A percentile compares a stretch with the other conserved stretches of the same genome.
Conservation (phyloP, 2,797 vertebrate genomes). For the Urosaurus nigricauda region DNA sequence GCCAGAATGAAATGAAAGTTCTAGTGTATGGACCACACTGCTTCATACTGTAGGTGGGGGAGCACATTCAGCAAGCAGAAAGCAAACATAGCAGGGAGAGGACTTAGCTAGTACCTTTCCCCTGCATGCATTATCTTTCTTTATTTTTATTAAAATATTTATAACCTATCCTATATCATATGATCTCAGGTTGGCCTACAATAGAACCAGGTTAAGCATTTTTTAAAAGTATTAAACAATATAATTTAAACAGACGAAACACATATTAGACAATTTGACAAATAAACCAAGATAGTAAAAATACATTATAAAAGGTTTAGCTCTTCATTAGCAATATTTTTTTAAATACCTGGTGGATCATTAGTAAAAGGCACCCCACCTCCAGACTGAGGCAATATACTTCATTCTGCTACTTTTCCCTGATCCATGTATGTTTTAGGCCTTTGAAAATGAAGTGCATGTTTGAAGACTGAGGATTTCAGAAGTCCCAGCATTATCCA, state of each 20-base stretch:
- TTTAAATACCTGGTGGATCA: not conserved
- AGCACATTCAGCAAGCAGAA: not conserved
- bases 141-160: too few relatives aligned
- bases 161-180: too few relatives aligned
- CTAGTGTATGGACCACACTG: not conserved
- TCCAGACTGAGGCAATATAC: not conserved
- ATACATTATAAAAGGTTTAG: too few relatives aligned
- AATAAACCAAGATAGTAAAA: too few relatives aligned
- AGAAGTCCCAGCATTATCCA: not conserved
- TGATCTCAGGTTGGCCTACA: too few relatives aligned
- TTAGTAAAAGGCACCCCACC: not conserved
- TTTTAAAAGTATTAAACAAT: too few relatives aligned
- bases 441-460: not conserved
- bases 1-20: not conserved
- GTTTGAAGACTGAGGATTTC: not conserved
- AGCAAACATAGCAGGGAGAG: not conserved
- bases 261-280: too few relatives aligned
- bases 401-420: not conserved
- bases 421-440: not conserved
- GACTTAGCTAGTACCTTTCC: not conserved
- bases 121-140: too few relatives aligned
- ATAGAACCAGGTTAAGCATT: too few relatives aligned
- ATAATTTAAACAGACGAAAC: too few relatives aligned
- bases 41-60: not conserved
- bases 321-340: not conserved